These are phyloP conservation scores for Operophtera brumata DNA, from an alignment of 2,888 invertebrate genomes.

Conservation along the genomic window DNA sequence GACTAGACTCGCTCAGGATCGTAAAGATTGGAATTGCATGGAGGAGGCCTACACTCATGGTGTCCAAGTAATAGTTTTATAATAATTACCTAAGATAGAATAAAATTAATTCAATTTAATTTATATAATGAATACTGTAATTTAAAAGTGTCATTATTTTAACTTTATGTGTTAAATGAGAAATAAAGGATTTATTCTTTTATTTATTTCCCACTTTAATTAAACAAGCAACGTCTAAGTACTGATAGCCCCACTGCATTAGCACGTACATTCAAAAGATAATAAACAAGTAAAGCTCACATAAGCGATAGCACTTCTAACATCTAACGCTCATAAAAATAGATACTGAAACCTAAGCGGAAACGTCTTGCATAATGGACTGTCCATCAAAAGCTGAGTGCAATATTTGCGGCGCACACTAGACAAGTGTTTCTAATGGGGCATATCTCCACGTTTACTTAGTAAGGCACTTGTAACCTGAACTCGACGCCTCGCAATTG, in stretches of 20 bases:
- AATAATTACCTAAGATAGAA: too few species aligned
- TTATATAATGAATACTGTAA: too few species aligned
- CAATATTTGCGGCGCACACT: slow-evolving; percentile 43
- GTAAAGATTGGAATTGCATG: too few species aligned
- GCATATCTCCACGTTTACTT: slow-evolving; percentile 50
- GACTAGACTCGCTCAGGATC: too few species aligned
- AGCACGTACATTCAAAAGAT: neutral
- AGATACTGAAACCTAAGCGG: slow-evolving; percentile 31
- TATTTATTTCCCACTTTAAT: neutral
- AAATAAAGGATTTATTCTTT: too few species aligned
- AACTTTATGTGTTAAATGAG: too few species aligned
- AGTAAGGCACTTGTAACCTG: slow-evolving; percentile 54
- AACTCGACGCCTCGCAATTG: slow-evolving; percentile 44
- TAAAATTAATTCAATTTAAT: too few species aligned
- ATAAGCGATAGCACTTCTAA: slow-evolving; percentile 4
- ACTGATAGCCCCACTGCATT: neutral
- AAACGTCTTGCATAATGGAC: slow-evolving; percentile 32
- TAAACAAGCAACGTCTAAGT: neutral
- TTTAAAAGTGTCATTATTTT: too few species aligned
- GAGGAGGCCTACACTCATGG: too few species aligned
- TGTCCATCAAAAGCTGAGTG: slow-evolving; percentile 32
- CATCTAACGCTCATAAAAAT: slow-evolving; percentile 20
- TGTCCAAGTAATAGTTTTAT: too few species aligned
- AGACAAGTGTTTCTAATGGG: slow-evolving; percentile 51
- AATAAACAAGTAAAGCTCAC: slow-evolving; percentile 2